Evolutionary conservation across 2,888 invertebrate genomes (phyloP), one percentile per base, ranked within the genome.

Genomic region (Philaethria dido): DNA sequence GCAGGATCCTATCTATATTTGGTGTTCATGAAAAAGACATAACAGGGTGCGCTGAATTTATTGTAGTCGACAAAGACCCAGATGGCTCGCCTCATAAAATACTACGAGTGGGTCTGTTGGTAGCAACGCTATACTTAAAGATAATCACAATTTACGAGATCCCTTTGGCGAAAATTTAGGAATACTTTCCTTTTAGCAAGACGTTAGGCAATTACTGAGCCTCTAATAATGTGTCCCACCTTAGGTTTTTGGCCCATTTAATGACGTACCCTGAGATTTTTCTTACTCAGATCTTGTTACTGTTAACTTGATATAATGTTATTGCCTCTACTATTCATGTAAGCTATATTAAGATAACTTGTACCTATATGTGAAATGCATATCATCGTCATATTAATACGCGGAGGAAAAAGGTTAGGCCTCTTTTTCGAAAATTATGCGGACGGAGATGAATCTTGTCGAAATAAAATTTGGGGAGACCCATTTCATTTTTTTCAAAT

Each of bases 41-140:
- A 89, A 89, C 87, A 85, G 82, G 83, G 82, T 76, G 86, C 85
- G 86, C 86, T 84, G 88, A 91, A 92, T 92, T 92, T 92, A 92
- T 92, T 86, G 88, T 86, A 80, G 82, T 80, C 84, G 83, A 82
- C 86, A 80, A 81, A 86, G 87, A 82, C 89, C 88, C 92, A 92
- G 91, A 91, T 92, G 92, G 88, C 90, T 88, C 83, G 82, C 75
- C 89, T 88, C 92, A 87, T 92, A 92, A 92, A 92, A 92, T 89
- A 89, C 85, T 81, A 85, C 81, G 86, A 91, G 90, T 88, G 88
- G 87, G 84, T 85, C 85, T 86, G 85, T 83, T 85, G 83, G 84
- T 86, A 86, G 80, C 85, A 82, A 81, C 82, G 84, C 80, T 83
- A 80, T 89, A 89, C 90, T 92, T 87, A 88, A 88, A 90, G 89